These are phyloP conservation scores for Nicator chloris DNA, from an alignment of 2,113 vertebrate species.

Conservation along the genomic window DNA sequence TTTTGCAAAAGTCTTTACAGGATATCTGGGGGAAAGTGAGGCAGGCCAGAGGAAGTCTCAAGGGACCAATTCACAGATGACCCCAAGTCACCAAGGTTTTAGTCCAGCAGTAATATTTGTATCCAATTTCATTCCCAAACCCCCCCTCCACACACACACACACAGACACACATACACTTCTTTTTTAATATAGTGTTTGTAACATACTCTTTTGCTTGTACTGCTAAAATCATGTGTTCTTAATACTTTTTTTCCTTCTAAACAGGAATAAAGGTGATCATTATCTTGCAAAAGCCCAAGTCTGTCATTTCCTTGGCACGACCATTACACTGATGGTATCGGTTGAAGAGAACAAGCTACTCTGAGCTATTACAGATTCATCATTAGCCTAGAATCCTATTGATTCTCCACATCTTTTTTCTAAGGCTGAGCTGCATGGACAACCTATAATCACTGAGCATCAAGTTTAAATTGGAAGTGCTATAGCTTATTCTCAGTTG, in stretches of 20 bases:
- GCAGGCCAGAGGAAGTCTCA: neutral
- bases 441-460: neutral
- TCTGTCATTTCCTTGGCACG: slow-evolving; percentile 13
- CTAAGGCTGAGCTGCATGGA: neutral
- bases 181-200: neutral
- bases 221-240: neutral
- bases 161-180: no score
- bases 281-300: neutral
- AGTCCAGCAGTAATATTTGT: neutral
- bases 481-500: neutral
- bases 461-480: neutral
- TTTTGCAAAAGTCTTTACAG: neutral
- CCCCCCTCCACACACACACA: no score
- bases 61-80: neutral
- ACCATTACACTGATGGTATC: neutral
- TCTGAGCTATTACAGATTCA: neutral
- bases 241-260: neutral
- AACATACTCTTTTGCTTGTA: neutral
- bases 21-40: neutral
- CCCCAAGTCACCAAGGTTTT: neutral
- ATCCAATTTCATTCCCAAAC: neutral
- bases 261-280: neutral
- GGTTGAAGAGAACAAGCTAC: neutral
- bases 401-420: neutral
- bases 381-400: neutral